These are phyloP conservation scores for human (Homo sapiens) DNA, from an alignment of 2,113 vertebrate genomes.

Conservation along the genomic window DNA sequence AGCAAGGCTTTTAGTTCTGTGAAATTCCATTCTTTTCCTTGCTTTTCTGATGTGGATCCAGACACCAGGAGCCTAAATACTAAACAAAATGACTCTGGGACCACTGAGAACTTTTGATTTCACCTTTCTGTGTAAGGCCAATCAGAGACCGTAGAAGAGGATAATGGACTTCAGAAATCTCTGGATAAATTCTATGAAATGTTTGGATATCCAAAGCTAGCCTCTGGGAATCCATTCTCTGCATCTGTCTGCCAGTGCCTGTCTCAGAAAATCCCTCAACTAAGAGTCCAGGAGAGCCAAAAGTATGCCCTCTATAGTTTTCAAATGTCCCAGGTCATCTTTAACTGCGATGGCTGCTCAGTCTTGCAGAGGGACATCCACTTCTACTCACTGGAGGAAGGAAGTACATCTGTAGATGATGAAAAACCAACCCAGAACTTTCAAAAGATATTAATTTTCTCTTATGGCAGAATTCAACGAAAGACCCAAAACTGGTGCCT, in stretches of 20 bases:
- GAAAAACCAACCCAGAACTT: too few species aligned
- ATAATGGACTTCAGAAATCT: constrained; percentile 71
- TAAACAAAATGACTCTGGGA: constrained; percentile 24
- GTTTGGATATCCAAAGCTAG: constrained; percentile 50
- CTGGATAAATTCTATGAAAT: constrained; percentile 84
- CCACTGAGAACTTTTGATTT: not conserved
- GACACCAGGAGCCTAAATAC: constrained; percentile 45
- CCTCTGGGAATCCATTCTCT: constrained; percentile 27
- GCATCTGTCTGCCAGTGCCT: constrained; percentile 69
- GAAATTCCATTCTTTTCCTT: constrained; percentile 54
- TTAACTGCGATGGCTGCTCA: too few species aligned
- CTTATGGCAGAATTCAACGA: too few species aligned
- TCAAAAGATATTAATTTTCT: too few species aligned
- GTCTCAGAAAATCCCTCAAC: constrained; percentile 78
- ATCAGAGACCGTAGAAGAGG: not conserved
- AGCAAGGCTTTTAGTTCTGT: constrained; percentile 54
- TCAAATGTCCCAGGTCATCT: too few species aligned
- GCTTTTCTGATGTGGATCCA: constrained; percentile 69
- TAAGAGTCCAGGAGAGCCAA: constrained; percentile 35
- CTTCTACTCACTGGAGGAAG: too few species aligned
- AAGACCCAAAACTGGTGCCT: too few species aligned
- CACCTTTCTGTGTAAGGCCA: not conserved
- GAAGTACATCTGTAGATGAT: too few species aligned
- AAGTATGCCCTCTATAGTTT: too few species aligned
- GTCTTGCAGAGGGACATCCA: too few species aligned